A percentile compares a stretch with the other conserved stretches of the same genome.
Evolutionary conservation across 2,888 invertebrate genomes (phyloP).

Genomic region (Apotomis turbidana): DNA sequence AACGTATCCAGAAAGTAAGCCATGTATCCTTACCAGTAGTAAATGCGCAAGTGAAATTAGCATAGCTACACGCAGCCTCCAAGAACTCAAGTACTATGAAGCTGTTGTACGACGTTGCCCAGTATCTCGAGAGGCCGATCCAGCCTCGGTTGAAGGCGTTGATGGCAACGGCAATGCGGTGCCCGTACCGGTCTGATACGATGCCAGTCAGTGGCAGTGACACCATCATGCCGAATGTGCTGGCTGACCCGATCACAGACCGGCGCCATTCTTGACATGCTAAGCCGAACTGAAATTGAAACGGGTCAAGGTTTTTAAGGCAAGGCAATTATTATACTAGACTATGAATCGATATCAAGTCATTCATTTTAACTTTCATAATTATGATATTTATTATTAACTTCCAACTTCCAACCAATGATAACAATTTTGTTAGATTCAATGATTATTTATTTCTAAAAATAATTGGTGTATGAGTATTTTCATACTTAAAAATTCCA

Average conservation of each 20-base stretch:
- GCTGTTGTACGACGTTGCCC: slow-evolving; percentile 81
- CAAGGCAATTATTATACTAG: too few species aligned
- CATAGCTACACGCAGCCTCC: slow-evolving; percentile 83
- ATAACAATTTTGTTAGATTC: too few species aligned
- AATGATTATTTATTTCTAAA: too few species aligned
- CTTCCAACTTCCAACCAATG: too few species aligned
- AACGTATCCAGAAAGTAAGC: too few species aligned
- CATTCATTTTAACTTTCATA: too few species aligned
- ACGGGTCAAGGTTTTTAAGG: background rate
- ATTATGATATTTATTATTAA: too few species aligned
- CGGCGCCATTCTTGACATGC: slow-evolving; percentile 85
- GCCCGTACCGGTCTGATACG: slow-evolving; percentile 85
- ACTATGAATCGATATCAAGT: too few species aligned
- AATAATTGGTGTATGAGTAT: too few species aligned
- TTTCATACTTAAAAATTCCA: too few species aligned
- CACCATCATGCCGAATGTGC: slow-evolving; percentile 84
- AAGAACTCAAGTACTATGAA: slow-evolving; percentile 85
- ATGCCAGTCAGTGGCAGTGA: slow-evolving; percentile 84
- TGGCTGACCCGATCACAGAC: slow-evolving; percentile 85
- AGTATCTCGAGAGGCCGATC: slow-evolving; percentile 79
- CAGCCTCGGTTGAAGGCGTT: slow-evolving; percentile 66
- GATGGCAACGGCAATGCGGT: slow-evolving; percentile 62
- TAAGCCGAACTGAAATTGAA: slow-evolving; percentile 72
- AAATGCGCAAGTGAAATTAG: slow-evolving; percentile 85
- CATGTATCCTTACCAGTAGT: slow-evolving; percentile 76